Conservation (phyloP, 1,140 invertebrate species). For the Tigriopus japonicus region DNA sequence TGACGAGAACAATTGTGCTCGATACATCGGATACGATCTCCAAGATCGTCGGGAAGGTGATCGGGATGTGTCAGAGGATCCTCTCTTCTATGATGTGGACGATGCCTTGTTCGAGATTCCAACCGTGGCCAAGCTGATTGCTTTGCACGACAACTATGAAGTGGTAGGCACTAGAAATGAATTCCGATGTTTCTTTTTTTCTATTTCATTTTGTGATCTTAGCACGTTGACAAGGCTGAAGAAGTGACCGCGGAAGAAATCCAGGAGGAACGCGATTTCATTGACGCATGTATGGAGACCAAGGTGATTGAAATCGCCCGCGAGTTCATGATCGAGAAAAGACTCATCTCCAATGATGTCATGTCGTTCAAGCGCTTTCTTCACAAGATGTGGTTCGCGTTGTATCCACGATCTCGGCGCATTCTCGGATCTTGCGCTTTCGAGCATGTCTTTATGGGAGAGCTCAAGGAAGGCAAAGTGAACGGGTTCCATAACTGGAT, state of each 20-base stretch:
- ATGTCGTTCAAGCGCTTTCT: not conserved
- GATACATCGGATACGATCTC: not conserved
- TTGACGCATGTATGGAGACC: not conserved
- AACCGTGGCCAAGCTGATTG: not conserved
- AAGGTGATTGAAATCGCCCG: not conserved
- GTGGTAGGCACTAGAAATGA: no score
- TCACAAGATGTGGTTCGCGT: not conserved
- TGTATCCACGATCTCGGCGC: not conserved
- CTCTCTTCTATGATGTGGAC: not conserved
- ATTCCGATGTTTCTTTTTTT: not conserved
- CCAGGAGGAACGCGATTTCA: not conserved
- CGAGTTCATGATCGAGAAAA: not conserved
- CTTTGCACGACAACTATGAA: not conserved
- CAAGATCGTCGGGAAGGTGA: not conserved
- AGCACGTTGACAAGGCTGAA: not conserved
- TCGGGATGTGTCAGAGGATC: not conserved
- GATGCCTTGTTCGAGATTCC: not conserved
- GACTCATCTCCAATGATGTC: not conserved
- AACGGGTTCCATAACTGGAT: not conserved
- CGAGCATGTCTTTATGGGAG: not conserved
- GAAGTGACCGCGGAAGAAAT: not conserved
- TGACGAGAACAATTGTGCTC: slow-evolving; percentile 1
- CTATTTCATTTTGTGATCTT: not conserved
- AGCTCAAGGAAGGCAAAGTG: not conserved
- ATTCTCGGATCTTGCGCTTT: not conserved